These are phyloP conservation scores for Leucopternis melanops DNA, from an alignment of 2,113 vertebrate species.

Conservation along the genomic window DNA sequence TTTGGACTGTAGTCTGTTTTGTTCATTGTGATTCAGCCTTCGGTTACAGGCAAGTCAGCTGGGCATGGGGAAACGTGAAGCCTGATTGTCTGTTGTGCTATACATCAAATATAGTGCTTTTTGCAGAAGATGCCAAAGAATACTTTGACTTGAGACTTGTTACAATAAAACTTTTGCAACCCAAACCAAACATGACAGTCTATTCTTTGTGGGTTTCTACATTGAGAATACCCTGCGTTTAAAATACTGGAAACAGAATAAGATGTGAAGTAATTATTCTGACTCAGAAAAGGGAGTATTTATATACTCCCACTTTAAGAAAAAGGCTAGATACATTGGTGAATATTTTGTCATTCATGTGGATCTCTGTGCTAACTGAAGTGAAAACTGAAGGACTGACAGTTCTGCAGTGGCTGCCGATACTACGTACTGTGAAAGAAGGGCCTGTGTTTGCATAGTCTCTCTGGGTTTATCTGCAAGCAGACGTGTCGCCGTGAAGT, in stretches of 20 bases:
- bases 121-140: neutral
- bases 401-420: neutral
- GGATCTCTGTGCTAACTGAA: neutral
- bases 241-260: neutral
- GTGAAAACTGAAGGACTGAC: neutral
- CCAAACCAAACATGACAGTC: neutral
- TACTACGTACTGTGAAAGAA: neutral
- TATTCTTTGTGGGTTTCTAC: neutral
- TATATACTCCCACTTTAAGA: neutral
- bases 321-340: neutral
- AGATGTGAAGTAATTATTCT: neutral
- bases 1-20: neutral
- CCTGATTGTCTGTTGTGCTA: neutral
- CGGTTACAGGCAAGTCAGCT: neutral
- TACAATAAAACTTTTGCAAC: neutral
- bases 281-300: neutral
- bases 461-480: neutral
- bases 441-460: neutral
- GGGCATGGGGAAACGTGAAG: neutral
- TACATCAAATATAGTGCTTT: neutral
- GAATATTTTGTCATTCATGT: neutral
- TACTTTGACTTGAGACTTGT: neutral
- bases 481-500: accelerated
- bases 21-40: neutral
- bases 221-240: neutral